Evolutionary conservation across 1,140 invertebrate species (phyloP).

Genomic region (Aphelenchoides fujianensis): DNA sequence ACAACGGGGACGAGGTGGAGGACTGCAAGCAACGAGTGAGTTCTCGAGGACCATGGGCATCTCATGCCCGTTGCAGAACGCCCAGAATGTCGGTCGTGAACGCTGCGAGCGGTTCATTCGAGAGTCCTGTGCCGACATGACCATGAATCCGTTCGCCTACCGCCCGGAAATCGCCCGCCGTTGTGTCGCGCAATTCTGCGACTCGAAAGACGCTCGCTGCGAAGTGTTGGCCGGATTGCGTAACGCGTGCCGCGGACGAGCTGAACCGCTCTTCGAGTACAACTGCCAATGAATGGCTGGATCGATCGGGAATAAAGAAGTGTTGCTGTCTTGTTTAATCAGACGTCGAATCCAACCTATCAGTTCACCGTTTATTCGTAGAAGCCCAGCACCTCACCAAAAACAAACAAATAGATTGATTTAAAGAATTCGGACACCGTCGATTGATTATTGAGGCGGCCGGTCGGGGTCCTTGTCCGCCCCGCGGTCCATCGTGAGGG

Average conservation of each 20-base stretch:
- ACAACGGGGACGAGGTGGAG: neutral
- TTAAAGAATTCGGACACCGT: neutral
- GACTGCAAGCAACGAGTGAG: neutral
- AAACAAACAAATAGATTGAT: neutral
- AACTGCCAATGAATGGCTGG: neutral
- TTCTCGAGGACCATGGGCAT: neutral
- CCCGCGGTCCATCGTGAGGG: conserved; percentile 49
- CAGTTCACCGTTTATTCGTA: no score
- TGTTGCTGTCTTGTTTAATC: no score
- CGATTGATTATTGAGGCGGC: neutral
- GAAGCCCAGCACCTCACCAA: neutral
- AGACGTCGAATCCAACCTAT: no score
- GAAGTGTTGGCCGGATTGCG: neutral
- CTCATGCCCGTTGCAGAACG: neutral
- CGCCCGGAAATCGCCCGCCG: neutral
- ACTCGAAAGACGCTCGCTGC: neutral
- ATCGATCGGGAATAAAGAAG: no score
- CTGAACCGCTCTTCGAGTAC: neutral
- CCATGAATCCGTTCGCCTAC: neutral
- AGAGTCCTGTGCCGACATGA: neutral
- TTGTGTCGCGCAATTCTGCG: neutral
- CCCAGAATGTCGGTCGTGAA: neutral
- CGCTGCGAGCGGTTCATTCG: neutral
- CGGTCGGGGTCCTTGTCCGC: neutral
- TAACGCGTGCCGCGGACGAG: neutral